Evolutionary conservation across 1,140 invertebrate species (phyloP), one percentile per base, ranked within the genome.

Genomic region (Nephila pilipes): DNA sequence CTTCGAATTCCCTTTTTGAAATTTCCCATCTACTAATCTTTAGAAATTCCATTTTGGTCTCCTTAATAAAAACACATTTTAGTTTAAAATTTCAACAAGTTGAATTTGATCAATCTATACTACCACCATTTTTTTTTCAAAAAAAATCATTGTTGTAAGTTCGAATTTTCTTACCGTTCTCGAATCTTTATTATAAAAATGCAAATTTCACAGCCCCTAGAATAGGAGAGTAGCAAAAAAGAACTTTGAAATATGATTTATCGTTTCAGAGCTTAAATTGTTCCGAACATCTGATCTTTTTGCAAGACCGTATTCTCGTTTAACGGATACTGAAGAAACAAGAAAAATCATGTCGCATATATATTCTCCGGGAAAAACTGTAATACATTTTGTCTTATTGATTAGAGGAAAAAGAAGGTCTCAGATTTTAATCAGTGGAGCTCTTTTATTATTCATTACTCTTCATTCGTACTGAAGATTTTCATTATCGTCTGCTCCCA

Each of bases 361-460:
- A 22, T 83, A 20, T 83, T 83, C 38, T 16, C 14, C 2, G 65
- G 16, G 38, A 83, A 83, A 83, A 83, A 22, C 80, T n/a, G 80
- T 18, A 83, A 55, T 83, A n/a, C 20, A 55, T 83, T 83, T 83
- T 83, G 22, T 36, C 10, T 8, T 46, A 83, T 83, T 83, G 80
- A 83, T 83, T 83, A 83, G 80, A 83, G 55, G 55, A 83, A 83
- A 38, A 81, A 83, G 38, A 83, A 54, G 22, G 22, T 22, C 38
- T 22, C 14, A 22, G 32, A 55, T 83, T 83, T 83, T 83, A 83
- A 83, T 83, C 80, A 83, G 80, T 55, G 80, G 25, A 25, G 29
- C 38, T 55, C 46, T 83, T 83, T 83, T 83, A 83, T 83, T 83
- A 83, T 83, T 83, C 80, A 83, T 83, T 83, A 83, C 80, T 25